Evolutionary conservation across 2,113 vertebrate species (phyloP).

Genomic region (Rhea pennata): DNA sequence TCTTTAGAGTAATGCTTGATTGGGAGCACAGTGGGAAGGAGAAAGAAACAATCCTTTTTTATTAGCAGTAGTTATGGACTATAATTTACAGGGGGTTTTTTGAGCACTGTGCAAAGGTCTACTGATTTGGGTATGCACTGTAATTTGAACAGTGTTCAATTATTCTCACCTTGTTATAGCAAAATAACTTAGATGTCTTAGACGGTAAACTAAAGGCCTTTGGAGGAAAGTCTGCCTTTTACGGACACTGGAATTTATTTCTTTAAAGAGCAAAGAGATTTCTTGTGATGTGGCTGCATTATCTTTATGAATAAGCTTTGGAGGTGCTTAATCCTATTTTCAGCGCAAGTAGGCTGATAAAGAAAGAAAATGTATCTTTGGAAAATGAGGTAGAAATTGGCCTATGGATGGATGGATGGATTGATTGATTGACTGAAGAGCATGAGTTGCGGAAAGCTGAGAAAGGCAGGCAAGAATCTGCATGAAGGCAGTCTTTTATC

Average conservation of each 20-base stretch:
- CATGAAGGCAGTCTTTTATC: background rate
- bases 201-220: background rate
- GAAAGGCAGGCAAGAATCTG: background rate
- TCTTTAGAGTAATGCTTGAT: background rate
- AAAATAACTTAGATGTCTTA: background rate
- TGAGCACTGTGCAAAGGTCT: background rate
- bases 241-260: background rate
- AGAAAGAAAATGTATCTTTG: background rate
- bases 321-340: background rate
- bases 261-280: background rate
- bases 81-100: background rate
- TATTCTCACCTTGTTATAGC: background rate
- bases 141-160: background rate
- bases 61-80: background rate
- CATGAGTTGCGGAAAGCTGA: background rate
- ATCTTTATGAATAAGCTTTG: background rate
- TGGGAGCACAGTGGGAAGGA: background rate
- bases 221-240: background rate
- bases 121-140: rapidly evolving
- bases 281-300: background rate
- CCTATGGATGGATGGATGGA: too few species aligned
- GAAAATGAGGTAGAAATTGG: background rate
- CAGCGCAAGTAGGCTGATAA: background rate
- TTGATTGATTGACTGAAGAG: background rate
- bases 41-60: background rate